Conservation (phyloP, 2,888 invertebrate species). For the Syritta pipiens region DNA sequence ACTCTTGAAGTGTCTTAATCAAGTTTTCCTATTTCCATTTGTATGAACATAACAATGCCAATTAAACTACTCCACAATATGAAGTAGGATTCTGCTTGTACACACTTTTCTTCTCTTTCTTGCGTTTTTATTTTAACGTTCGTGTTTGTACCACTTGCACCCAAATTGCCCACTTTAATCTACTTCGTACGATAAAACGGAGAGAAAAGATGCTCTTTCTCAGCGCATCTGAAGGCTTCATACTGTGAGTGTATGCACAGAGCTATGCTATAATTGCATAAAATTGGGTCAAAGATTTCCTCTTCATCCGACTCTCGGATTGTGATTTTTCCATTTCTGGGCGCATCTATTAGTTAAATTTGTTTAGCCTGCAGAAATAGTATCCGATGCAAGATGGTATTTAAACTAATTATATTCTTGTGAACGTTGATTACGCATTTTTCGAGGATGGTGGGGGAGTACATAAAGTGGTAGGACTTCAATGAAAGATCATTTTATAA, state of each 20-base stretch:
- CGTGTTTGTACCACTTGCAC: constrained; percentile 17
- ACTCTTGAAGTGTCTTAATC: no score
- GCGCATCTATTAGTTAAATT: constrained; percentile 17
- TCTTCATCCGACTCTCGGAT: neutral
- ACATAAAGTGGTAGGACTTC: no score
- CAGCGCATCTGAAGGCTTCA: constrained; percentile 22
- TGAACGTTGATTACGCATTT: constrained; percentile 20
- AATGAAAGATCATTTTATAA: no score
- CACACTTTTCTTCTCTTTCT: constrained; percentile 4
- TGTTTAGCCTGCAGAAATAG: constrained; percentile 39
- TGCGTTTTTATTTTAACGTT: constrained; percentile 9
- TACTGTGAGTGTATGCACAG: constrained; percentile 21
- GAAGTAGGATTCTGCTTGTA: constrained; percentile 24
- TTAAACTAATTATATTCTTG: constrained; percentile 26
- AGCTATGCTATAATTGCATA: constrained; percentile 15
- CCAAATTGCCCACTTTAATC: constrained; percentile 52
- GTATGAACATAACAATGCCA: constrained; percentile 34
- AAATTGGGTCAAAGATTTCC: constrained; percentile 39
- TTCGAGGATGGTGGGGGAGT: no score
- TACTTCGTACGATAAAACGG: constrained; percentile 27
- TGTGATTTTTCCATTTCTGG: constrained; percentile 36
- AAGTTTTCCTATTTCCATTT: neutral
- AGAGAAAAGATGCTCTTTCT: constrained; percentile 13
- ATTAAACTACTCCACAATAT: constrained; percentile 34
- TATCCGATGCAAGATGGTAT: constrained; percentile 35